Conservation (phyloP, 2,888 invertebrate genomes). For the Dolichomitus sp. region DNA sequence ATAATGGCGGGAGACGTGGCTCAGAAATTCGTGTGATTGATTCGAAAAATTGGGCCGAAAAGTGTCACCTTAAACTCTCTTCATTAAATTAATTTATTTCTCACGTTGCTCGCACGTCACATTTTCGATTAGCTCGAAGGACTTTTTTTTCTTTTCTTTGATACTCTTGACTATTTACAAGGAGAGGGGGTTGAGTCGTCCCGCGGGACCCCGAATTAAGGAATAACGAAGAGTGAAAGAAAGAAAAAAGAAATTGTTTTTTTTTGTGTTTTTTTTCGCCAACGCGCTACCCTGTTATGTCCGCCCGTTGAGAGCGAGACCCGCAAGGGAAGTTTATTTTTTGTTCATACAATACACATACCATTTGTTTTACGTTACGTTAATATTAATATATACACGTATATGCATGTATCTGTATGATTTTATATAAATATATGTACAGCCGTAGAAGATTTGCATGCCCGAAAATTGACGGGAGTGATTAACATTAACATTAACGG, state of each 20-base stretch:
- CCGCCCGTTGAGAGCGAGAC: slow-evolving; percentile 33
- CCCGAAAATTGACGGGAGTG: slow-evolving; percentile 22
- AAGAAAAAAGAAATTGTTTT: slow-evolving; percentile 1
- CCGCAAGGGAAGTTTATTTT: slow-evolving; percentile 21
- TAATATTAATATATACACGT: slow-evolving; percentile 46
- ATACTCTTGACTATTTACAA: slow-evolving; percentile 46
- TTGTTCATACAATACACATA: slow-evolving; percentile 45
- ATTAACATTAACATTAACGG: slow-evolving; percentile 15
- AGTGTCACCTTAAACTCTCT: background rate
- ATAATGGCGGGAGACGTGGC: slow-evolving; percentile 18
- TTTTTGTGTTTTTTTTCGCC: slow-evolving; percentile 10
- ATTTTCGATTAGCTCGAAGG: background rate
- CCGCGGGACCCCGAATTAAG: slow-evolving; percentile 39
- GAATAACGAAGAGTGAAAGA: slow-evolving; percentile 17
- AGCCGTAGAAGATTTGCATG: slow-evolving; percentile 53
- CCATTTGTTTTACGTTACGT: slow-evolving; percentile 64
- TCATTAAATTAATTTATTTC: slow-evolving; percentile 3
- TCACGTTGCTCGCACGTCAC: slow-evolving; percentile 12
- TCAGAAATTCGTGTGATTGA: slow-evolving; percentile 8
- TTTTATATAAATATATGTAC: slow-evolving; percentile 56
- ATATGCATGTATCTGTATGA: slow-evolving; percentile 33
- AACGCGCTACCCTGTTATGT: slow-evolving; percentile 34
- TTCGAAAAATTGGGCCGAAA: slow-evolving; percentile 1
- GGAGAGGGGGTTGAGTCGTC: slow-evolving; percentile 30
- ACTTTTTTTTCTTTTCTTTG: background rate